Evolutionary conservation across 2,888 invertebrate genomes (phyloP).

Genomic region (Sarcophaga carnaria): DNA sequence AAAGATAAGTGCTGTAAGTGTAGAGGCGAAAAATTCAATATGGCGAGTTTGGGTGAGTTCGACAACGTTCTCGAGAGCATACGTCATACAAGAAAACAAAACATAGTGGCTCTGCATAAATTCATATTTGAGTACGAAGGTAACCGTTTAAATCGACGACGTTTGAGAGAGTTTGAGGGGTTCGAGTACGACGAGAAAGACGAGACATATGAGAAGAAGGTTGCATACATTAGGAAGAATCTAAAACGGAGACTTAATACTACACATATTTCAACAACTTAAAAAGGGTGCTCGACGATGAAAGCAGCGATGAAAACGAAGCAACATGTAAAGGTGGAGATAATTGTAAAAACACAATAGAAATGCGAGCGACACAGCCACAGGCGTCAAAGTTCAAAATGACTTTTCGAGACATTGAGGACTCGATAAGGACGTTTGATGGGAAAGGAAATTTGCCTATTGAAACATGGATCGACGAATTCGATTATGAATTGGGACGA

Average conservation of each 20-base stretch:
- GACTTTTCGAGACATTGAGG: slow-evolving; percentile 58
- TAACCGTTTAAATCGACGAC: slow-evolving; percentile 51
- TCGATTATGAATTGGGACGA: slow-evolving; percentile 53
- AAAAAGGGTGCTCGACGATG: slow-evolving; percentile 6
- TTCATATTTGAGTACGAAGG: slow-evolving; percentile 56
- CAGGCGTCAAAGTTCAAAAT: slow-evolving; percentile 34
- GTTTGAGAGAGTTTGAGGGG: slow-evolving; percentile 57
- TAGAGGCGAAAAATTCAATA: background rate
- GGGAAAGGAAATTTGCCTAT: slow-evolving; percentile 38
- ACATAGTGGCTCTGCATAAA: slow-evolving; percentile 51
- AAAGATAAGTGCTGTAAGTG: background rate
- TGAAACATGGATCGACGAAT: slow-evolving; percentile 30
- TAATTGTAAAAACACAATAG: slow-evolving; percentile 5
- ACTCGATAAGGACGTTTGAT: slow-evolving; percentile 54
- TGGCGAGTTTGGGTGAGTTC: slow-evolving; percentile 46
- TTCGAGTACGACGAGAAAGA: slow-evolving; percentile 51
- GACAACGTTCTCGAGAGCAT: slow-evolving; percentile 36
- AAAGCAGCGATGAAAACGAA: background rate
- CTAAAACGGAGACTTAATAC: slow-evolving; percentile 39
- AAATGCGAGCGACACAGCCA: slow-evolving; percentile 8
- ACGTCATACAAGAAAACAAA: slow-evolving; percentile 30
- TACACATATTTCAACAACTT: slow-evolving; percentile 50
- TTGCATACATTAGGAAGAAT: slow-evolving; percentile 38
- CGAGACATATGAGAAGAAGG: slow-evolving; percentile 45
- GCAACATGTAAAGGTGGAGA: slow-evolving; percentile 5